Evolutionary conservation across 2,797 vertebrate genomes (phyloP), one percentile per base, ranked within the genome.

Genomic region (Syndactyla subalaris): DNA sequence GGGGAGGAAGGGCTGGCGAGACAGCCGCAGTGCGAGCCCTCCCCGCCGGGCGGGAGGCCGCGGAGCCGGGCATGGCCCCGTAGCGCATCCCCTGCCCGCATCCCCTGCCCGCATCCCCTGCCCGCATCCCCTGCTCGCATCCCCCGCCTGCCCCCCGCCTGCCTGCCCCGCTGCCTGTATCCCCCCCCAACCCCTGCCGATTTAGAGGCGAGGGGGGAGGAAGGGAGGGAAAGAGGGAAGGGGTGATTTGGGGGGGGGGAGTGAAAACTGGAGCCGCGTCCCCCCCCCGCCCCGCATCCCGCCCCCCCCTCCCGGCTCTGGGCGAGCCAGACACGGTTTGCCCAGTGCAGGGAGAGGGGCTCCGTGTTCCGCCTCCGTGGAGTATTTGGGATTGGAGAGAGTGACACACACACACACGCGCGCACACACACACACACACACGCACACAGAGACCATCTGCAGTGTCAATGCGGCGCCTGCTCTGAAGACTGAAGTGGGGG

Each of bases 401-500:
- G 41, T 76, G 14, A 46, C 43, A 74, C 72, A 48, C 79, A 77
- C 96, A 91, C 96, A 85, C 95, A 91, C 74, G 10, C 76, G 58
- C 52, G 36, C 71, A n/a, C 79, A 72, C 96, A 90, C 96, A 89
- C 94, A 90, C 74, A 34, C 74, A 72, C 96, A 93, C 96, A 83
- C 94, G 83, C 80, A 92, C 97, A 68, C 87, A 90, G 81, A 98
- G 98, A 97, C 98, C 98, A 98, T 98, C 99, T 98, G 99, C 99
- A 99, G 99, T 99, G 99, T 98, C 98, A 98, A 98, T 99, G 99
- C 99, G 98, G 98, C 98, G 97, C 96, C 94, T 98, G 98, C 97
- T 98, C 98, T 98, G 98, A 99, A 98, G 97, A 92, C 92, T 89
- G 92, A 89, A 88, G 92, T 89, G 39, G 43, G 91, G 95, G 72